Evolutionary conservation across 1,140 invertebrate species (phyloP).

Genomic region (Doryteuthis pealeii): DNA sequence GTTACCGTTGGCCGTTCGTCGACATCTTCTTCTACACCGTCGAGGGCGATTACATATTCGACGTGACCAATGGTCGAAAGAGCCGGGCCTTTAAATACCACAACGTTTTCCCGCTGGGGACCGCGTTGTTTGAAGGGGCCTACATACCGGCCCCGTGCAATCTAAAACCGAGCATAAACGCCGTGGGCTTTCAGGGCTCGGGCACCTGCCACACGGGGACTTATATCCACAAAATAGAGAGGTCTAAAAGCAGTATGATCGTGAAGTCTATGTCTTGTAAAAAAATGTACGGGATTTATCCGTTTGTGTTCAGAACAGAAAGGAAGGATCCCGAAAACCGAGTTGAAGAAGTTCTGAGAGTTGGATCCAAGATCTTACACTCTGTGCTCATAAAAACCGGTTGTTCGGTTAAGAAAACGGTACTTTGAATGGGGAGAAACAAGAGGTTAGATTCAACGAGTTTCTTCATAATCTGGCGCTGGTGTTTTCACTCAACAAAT

Average conservation of each 20-base stretch:
- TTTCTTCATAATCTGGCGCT: too few species aligned
- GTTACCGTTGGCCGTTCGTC: slow-evolving; percentile 30
- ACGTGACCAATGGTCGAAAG: slow-evolving; percentile 19
- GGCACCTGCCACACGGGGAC: slow-evolving; percentile 16
- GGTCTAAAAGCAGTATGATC: not conserved
- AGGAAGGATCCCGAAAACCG: not conserved
- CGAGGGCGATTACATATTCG: slow-evolving; percentile 28
- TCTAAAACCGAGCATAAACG: slow-evolving; percentile 8
- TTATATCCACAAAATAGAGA: slow-evolving; percentile 36
- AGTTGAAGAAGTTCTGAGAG: not conserved
- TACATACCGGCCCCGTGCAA: slow-evolving; percentile 18
- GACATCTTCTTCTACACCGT: slow-evolving; percentile 34
- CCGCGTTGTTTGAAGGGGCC: slow-evolving; percentile 23
- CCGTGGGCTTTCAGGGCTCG: not conserved
- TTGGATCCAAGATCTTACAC: not conserved
- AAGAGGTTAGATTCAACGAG: too few species aligned
- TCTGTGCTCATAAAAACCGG: not conserved
- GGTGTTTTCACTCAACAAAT: too few species aligned
- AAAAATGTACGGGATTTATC: not conserved
- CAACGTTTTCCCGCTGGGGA: slow-evolving; percentile 25
- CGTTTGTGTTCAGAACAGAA: not conserved
- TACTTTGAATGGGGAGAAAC: too few species aligned
- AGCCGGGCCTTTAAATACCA: slow-evolving; percentile 10
- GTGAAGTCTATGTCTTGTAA: slow-evolving; percentile 22
- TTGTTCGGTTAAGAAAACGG: not conserved